Evolutionary conservation across 1,140 invertebrate species (phyloP).

Genomic region (Musca domestica): DNA sequence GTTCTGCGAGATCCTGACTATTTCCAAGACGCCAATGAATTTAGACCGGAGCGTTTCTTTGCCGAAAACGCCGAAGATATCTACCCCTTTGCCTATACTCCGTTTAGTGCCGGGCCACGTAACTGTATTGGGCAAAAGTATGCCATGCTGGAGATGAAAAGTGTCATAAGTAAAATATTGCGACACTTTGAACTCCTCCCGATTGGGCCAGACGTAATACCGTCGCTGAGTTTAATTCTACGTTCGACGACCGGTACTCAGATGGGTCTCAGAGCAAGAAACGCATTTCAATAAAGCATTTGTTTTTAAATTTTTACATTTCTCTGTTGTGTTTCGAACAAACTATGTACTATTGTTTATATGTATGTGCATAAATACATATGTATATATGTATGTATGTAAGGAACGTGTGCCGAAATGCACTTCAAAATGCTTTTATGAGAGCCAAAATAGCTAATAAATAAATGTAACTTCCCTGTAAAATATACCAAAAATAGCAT

Average conservation of each 20-base stretch:
- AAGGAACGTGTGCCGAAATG: too few species aligned
- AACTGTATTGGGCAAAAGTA: slow-evolving; percentile 75
- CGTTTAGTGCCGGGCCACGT: slow-evolving; percentile 64
- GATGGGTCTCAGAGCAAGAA: slow-evolving; percentile 32
- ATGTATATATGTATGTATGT: too few species aligned
- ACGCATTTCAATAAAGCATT: too few species aligned
- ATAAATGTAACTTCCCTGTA: too few species aligned
- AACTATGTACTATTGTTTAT: too few species aligned
- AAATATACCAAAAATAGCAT: too few species aligned
- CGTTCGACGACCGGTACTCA: slow-evolving; percentile 38
- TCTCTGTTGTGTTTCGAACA: too few species aligned
- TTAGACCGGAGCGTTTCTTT: slow-evolving; percentile 66
- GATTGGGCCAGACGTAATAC: slow-evolving; percentile 31
- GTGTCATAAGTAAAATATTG: slow-evolving; percentile 48
- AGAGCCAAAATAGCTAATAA: too few species aligned
- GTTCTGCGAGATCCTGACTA: slow-evolving; percentile 57
- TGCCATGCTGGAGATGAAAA: slow-evolving; percentile 74
- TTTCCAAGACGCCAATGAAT: slow-evolving; percentile 61
- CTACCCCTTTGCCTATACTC: slow-evolving; percentile 59
- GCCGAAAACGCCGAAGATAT: slow-evolving; percentile 45
- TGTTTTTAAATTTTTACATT: too few species aligned
- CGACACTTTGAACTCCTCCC: slow-evolving; percentile 44
- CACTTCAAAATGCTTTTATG: too few species aligned
- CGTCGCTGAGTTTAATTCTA: slow-evolving; percentile 34
- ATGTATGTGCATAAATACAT: too few species aligned